Evolutionary conservation across 2,113 vertebrate genomes (phyloP).

Genomic region (Lathamus discolor): DNA sequence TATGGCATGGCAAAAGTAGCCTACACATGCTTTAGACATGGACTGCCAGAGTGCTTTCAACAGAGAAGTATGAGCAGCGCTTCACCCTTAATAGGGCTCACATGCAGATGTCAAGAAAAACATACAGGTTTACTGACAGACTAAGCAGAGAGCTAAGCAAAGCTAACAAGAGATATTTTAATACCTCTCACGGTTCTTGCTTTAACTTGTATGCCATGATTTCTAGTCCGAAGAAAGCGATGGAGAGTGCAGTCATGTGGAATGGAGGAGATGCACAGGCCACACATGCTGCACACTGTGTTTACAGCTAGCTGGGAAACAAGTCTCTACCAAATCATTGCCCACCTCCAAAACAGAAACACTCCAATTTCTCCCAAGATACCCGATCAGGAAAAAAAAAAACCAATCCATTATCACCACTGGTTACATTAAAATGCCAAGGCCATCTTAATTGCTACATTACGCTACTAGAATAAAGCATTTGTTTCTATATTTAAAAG

Average conservation of each 20-base stretch:
- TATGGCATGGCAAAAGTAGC: neutral
- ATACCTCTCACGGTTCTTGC: neutral
- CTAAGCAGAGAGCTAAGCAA: neutral
- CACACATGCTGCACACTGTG: neutral
- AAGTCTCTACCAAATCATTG: neutral
- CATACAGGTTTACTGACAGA: neutral
- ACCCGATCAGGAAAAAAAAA: accelerated
- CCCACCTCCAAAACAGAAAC: neutral
- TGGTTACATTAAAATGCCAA: neutral
- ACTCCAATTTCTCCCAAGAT: neutral
- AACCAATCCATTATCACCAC: neutral
- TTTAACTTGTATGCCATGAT: neutral
- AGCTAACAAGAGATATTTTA: neutral
- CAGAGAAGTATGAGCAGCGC: neutral
- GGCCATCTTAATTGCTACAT: neutral
- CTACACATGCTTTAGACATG: neutral
- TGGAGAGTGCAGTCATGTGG: neutral
- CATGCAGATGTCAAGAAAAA: neutral
- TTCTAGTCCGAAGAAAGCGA: neutral
- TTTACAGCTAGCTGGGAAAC: neutral
- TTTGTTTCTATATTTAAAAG: neutral
- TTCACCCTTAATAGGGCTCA: neutral
- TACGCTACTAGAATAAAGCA: neutral
- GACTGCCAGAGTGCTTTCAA: neutral
- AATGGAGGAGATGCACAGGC: neutral